Percentiles rank a stretch among this genome's conserved stretches.
phyloP scores from a whole-genome alignment of 2,797 vertebrate genomes.

The Discoglossus pictus region DNA sequence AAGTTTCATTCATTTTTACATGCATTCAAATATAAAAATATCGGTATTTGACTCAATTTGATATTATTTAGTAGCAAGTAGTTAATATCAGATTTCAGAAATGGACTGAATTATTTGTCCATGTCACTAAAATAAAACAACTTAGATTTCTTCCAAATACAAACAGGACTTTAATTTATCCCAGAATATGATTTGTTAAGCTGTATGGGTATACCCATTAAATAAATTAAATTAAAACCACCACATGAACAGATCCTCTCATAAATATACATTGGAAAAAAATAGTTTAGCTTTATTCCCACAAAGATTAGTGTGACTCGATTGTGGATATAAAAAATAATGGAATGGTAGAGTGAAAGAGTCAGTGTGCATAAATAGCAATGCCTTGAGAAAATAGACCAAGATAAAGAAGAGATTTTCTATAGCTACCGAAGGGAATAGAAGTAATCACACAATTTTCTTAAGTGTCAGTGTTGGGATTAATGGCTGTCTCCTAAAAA shows the following conservation, averaged over 20 bases:
- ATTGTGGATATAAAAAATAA: slow-evolving; percentile 33
- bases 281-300: slow-evolving; percentile 6
- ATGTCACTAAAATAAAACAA: too few species aligned
- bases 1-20: too few species aligned
- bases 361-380: slow-evolving; percentile 12
- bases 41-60: too few species aligned
- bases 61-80: too few species aligned
- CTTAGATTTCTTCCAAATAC: slow-evolving; percentile 6
- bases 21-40: too few species aligned
- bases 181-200: slow-evolving; percentile 33
- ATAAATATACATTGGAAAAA: slow-evolving; percentile 25
- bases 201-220: slow-evolving; percentile 38
- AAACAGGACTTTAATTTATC: slow-evolving; percentile 26
- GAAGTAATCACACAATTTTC: slow-evolving; percentile 3
- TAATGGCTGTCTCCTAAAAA: slow-evolving; percentile 14
- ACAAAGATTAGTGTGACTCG: slow-evolving; percentile 29
- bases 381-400: slow-evolving; percentile 16
- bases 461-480: slow-evolving; percentile 11
- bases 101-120: too few species aligned
- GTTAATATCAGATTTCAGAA: too few species aligned
- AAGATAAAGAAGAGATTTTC: slow-evolving; percentile 10
- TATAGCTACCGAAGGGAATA: slow-evolving; percentile 22
- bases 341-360: slow-evolving; percentile 14
- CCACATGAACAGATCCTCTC: slow-evolving; percentile 18
- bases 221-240: slow-evolving; percentile 43